Evolutionary conservation across 2,113 vertebrate genomes (phyloP), one percentile per base, ranked within the genome.

Genomic region (Ursus arctos): DNA sequence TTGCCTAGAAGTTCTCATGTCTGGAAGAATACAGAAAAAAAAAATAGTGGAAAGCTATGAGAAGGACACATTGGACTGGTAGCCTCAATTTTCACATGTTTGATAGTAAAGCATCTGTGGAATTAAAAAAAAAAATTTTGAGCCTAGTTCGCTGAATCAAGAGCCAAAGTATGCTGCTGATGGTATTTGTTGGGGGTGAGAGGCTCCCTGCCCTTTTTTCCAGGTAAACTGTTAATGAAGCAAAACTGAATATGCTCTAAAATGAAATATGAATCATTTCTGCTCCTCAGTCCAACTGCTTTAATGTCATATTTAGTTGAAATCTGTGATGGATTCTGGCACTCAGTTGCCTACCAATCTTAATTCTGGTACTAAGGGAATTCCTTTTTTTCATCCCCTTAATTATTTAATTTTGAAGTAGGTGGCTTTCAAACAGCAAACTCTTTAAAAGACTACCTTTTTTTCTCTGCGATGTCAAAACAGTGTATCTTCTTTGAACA

Each of bases 321-420:
- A 94, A 92, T 65, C 7, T 40, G 7, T 51, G 69, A 19, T 19
- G 49, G 69, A 92, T 55, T 79, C 76, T 55, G 88, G n/a, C 26
- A 47, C 5, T 55, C 18, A 19, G 11, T 82, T 57, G 22, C 14
- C 59, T 69, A 28, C 26, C 15, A 53, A 10, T 6, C 31, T 67
- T 76, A 6, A 36, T 76, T 83, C 77, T 57, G 11, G 18, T 77
- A 47, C 21, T 59, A 36, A 18, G 8, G 21, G 19, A 61, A 88
- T 69, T 84, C 74, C 19, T 77, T 14, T 59, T 74, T 71, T 59
- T 12, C 1, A 33, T 7, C 49, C 10, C 11, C 14, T 19, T 87
- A 80, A 65, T 86, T 65, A 85, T 80, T 90, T 90, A 40, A 95
- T 65, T 63, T 92, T 80, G 31, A 95, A 72, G 61, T 71, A 55